Percentiles rank a stretch among this genome's conserved stretches.
These are phyloP conservation scores for Diorhabda carinulata DNA, from an alignment of 1,140 invertebrate genomes.

Conservation along the genomic window DNA sequence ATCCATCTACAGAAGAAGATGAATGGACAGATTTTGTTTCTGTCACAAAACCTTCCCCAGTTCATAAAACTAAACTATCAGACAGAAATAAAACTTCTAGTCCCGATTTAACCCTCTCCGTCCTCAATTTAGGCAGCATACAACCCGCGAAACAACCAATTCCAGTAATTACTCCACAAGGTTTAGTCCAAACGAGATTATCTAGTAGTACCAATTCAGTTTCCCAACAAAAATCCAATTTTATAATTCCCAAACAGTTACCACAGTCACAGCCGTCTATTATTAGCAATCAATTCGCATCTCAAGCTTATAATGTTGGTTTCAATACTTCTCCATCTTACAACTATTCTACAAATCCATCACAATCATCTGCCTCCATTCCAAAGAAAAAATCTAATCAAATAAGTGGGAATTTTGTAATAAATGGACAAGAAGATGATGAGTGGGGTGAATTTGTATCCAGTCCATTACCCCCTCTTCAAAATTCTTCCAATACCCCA, in stretches of 20 bases:
- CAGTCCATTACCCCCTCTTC: slow-evolving; percentile 11
- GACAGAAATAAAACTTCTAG: slow-evolving; percentile 35
- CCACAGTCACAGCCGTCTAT: slow-evolving; percentile 37
- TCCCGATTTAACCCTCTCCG: slow-evolving; percentile 41
- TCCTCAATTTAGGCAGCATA: slow-evolving; percentile 41
- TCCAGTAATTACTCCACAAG: slow-evolving; percentile 43
- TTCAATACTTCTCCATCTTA: background rate
- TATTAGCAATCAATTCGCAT: slow-evolving; percentile 40
- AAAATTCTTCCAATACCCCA: background rate
- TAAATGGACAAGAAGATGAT: slow-evolving; percentile 51
- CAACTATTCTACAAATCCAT: background rate
- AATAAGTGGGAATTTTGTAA: background rate
- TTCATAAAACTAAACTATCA: slow-evolving; percentile 25
- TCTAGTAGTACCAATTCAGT: slow-evolving; percentile 23
- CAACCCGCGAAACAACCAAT: slow-evolving; percentile 41
- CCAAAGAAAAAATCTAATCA: background rate
- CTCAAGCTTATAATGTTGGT: slow-evolving; percentile 24
- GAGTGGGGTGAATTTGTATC: slow-evolving; percentile 65
- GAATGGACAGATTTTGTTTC: slow-evolving; percentile 47
- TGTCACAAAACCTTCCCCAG: slow-evolving; percentile 27
- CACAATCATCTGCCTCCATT: slow-evolving; percentile 7
- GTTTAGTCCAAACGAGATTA: slow-evolving; percentile 39
- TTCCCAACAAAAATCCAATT: slow-evolving; percentile 21
- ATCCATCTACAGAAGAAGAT: slow-evolving; percentile 35
- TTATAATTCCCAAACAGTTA: slow-evolving; percentile 4